Evolutionary conservation across 1,140 invertebrate species (phyloP).

Genomic region (Dinoponera quadriceps): DNA sequence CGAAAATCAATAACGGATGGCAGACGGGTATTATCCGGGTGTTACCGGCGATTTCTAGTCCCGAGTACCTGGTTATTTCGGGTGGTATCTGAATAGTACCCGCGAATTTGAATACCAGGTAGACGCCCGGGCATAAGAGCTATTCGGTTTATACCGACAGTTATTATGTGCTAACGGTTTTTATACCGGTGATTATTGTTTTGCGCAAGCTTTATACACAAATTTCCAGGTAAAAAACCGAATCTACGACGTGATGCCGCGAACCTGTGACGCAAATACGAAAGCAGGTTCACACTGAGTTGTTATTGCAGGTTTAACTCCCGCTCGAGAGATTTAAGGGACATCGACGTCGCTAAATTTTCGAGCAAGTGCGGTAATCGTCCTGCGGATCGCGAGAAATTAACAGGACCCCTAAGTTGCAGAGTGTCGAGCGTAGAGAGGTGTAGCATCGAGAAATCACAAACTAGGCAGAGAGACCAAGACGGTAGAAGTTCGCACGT

Average conservation of each 20-base stretch:
- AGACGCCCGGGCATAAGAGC: no score
- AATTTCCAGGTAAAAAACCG: not conserved
- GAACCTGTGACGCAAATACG: conserved; percentile 3
- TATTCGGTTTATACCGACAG: no score
- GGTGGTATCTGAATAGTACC: no score
- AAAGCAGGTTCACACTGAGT: conserved; percentile 24
- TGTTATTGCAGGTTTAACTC: conserved; percentile 46
- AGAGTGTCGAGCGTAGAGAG: conserved; percentile 24
- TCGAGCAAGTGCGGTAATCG: conserved; percentile 63
- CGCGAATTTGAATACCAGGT: no score
- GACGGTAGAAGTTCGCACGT: conserved; percentile 61
- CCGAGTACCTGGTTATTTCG: no score
- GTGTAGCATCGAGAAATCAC: conserved; percentile 60
- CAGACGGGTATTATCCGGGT: no score
- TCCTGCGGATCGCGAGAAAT: conserved; percentile 68
- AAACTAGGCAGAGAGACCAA: conserved; percentile 46
- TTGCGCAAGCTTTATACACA: not conserved
- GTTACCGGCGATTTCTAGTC: no score
- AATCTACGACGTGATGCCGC: not conserved
- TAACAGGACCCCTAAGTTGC: conserved; percentile 67
- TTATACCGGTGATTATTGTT: no score
- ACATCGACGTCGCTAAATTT: conserved; percentile 62
- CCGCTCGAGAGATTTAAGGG: conserved; percentile 64
- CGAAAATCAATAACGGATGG: no score
- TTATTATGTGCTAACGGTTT: no score